Percentiles rank a stretch among this genome's conserved stretches.
Evolutionary conservation across 2,888 invertebrate genomes (phyloP).

Genomic region (Branchipolynoe longqiensis): DNA sequence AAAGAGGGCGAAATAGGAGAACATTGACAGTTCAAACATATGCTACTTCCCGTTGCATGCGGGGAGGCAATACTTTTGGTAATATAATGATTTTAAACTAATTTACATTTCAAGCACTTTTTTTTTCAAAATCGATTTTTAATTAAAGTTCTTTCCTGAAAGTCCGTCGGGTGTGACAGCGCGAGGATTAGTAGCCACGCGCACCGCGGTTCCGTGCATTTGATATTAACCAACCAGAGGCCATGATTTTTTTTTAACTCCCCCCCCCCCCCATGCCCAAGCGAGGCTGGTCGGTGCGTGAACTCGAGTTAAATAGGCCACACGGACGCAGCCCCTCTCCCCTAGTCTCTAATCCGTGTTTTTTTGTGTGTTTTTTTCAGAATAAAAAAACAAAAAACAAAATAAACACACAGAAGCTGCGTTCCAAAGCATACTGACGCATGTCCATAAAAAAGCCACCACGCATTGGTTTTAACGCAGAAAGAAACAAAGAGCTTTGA

Average conservation of each 20-base stretch:
- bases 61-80: too few species aligned
- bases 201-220: neutral
- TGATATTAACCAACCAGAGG: slow-evolving; percentile 13
- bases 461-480: too few species aligned
- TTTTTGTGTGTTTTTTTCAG: neutral
- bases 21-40: too few species aligned
- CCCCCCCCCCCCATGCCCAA: neutral
- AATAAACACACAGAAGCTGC: too few species aligned
- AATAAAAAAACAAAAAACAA: neutral
- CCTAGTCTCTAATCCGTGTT: neutral
- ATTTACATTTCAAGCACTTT: too few species aligned
- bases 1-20: too few species aligned
- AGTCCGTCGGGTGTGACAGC: neutral
- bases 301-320: slow-evolving; percentile 44
- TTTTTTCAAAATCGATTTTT: too few species aligned
- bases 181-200: neutral
- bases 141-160: too few species aligned
- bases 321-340: neutral
- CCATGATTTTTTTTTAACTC: neutral
- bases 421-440: neutral
- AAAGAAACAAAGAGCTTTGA: too few species aligned
- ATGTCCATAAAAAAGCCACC: slow-evolving; percentile 18
- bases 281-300: neutral
- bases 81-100: too few species aligned
- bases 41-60: too few species aligned